Conservation (phyloP, 2,113 vertebrate species). For the Thymallus thymallus region DNA sequence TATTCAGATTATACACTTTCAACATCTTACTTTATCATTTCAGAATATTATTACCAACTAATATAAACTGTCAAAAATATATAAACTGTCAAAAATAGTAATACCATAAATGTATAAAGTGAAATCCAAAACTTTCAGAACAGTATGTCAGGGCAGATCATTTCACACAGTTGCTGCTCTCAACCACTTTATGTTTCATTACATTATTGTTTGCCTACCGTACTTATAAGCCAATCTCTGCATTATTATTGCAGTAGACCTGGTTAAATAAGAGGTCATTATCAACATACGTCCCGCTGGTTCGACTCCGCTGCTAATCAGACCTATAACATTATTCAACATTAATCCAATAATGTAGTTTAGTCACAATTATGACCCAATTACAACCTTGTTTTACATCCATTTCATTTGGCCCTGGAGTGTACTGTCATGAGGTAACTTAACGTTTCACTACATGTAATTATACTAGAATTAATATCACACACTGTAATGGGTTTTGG, state of each 20-base stretch:
- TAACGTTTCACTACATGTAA: conserved; percentile 64
- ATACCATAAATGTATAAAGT: too few species aligned
- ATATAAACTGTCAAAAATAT: conserved; percentile 32
- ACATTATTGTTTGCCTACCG: conserved; percentile 23
- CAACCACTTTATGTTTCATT: neutral
- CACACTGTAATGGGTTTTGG: conserved; percentile 67
- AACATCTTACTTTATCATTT: neutral
- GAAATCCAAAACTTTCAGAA: neutral
- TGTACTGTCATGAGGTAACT: conserved; percentile 4
- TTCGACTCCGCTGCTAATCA: conserved; percentile 57
- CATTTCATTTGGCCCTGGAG: conserved; percentile 60
- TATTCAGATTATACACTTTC: neutral
- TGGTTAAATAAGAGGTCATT: conserved; percentile 54
- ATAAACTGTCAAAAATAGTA: conserved; percentile 7
- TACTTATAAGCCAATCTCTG: conserved; percentile 25
- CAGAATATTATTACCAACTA: too few species aligned
- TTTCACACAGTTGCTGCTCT: too few species aligned
- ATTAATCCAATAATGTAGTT: conserved; percentile 62
- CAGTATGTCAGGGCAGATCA: conserved; percentile 1
- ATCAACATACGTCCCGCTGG: conserved; percentile 52
- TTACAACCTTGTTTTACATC: conserved; percentile 63
- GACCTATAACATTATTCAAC: conserved; percentile 37
- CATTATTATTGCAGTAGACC: conserved; percentile 29
- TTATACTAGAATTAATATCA: conserved; percentile 72
- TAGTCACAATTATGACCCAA: conserved; percentile 71